Conservation (phyloP, 2,888 invertebrate genomes). For the Cosmopolites sordidus region DNA sequence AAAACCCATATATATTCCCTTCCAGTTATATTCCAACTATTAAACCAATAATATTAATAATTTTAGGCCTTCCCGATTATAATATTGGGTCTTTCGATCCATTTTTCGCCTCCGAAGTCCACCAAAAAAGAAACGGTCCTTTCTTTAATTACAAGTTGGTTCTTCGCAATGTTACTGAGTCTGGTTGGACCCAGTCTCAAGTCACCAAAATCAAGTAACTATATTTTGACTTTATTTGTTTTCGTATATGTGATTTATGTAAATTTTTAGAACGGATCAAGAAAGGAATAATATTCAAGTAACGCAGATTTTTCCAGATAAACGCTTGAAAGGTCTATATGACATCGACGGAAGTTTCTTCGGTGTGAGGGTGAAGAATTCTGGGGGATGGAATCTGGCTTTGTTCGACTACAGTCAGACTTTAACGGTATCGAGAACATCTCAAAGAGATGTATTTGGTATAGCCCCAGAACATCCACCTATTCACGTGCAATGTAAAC, state of each 20-base stretch:
- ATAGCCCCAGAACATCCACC: slow-evolving; percentile 39
- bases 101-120: slow-evolving; percentile 65
- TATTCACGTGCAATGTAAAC: slow-evolving; percentile 64
- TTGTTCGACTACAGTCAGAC: slow-evolving; percentile 65
- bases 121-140: slow-evolving; percentile 58
- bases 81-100: slow-evolving; percentile 75
- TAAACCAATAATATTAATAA: neutral
- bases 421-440: slow-evolving; percentile 58
- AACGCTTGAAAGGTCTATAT: slow-evolving; percentile 65
- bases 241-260: neutral
- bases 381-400: slow-evolving; percentile 71
- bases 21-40: too few species aligned
- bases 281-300: slow-evolving; percentile 64
- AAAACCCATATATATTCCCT: too few species aligned
- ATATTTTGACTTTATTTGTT: neutral
- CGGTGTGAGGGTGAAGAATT: slow-evolving; percentile 58
- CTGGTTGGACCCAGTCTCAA: slow-evolving; percentile 71
- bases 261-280: slow-evolving; percentile 59
- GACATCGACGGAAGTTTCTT: slow-evolving; percentile 61
- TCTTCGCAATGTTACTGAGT: slow-evolving; percentile 69
- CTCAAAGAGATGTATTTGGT: slow-evolving; percentile 45
- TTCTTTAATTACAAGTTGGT: slow-evolving; percentile 66
- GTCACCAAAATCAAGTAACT: slow-evolving; percentile 70
- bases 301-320: slow-evolving; percentile 80
- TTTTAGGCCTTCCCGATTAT: slow-evolving; percentile 65